Base-by-base conservation (phyloP, 2,888 invertebrate species). In the Rotaria socialis region DNA sequence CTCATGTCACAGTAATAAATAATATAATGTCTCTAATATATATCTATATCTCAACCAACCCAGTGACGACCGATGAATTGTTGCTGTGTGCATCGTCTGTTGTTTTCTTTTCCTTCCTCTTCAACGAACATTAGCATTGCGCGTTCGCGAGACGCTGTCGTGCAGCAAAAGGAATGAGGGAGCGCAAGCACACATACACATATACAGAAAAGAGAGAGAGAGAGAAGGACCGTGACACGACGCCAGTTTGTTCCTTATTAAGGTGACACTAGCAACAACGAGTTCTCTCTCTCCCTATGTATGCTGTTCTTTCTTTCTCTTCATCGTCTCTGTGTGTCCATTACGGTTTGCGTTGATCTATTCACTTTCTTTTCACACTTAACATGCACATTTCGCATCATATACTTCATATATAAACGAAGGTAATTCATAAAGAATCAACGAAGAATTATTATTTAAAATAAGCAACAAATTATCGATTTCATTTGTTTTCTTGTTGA, bases 61-160 rank as follows among this genome's bases (percentile, higher is more conserved):
- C 35, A 35, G 14, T 67, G 67, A 67, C 67, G 67, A 67, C 35
- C 67, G n/a, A 67, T 67, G 27, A 67, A 67, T 67, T 67, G 67
- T 67, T 67, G 67, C 16, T 67, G n/a, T 27, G 27, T 35, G 67
- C 67, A 67, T 67, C 67, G 67, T 67, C 27, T 67, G 67, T 67
- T 67, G 67, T 67, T 67, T 67, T 67, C 67, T 67, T 67, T 67
- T 67, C 67, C 67, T 67, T 67, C 67, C 67, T 67, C 67, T n/a
- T 67, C 67, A 67, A 67, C 67, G 27, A 67, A 14, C 67, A 67
- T 27, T n/a, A 67, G 67, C 8, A 35, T 67, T 67, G 27, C 27
- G 27, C 27, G 10, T n/a, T 67, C n/a, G 16, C 35, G 27, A 67
- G 67, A 67, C 67, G 27, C 67, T 67, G 35, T 67, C 27, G 67